These are phyloP conservation scores for Eupithecia abbreviata DNA, from an alignment of 2,888 invertebrate species.

Conservation along the genomic window DNA sequence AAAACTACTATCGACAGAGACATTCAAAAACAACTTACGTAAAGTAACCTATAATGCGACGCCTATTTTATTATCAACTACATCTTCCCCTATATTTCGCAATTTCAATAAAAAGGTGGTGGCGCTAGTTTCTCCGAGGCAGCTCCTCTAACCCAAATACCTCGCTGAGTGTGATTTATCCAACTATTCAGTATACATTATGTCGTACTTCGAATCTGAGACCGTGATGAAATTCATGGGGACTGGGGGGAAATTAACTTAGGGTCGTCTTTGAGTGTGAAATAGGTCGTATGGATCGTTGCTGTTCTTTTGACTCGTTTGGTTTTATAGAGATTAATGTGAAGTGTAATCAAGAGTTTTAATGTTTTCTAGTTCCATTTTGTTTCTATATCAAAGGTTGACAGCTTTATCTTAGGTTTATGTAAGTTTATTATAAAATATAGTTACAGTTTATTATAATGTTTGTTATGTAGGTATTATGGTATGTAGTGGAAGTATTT, in stretches of 20 bases:
- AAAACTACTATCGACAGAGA: no score
- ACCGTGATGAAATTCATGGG: constrained; percentile 51
- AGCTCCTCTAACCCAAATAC: not conserved
- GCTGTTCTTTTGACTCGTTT: not conserved
- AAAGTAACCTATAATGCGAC: not conserved
- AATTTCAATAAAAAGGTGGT: not conserved
- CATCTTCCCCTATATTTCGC: not conserved
- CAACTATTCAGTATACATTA: constrained; percentile 62
- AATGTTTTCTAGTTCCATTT: not conserved
- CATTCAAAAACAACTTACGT: no score
- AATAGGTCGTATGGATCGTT: not conserved
- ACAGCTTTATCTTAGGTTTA: no score
- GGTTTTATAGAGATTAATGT: not conserved
- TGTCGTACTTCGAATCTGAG: constrained; percentile 61
- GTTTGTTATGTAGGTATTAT: no score
- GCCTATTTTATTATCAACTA: not conserved
- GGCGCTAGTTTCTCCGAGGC: not conserved
- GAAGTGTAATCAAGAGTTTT: not conserved
- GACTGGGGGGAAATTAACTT: constrained; percentile 23
- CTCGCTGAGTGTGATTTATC: constrained; percentile 61
- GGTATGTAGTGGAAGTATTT: no score
- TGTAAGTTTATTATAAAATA: no score
- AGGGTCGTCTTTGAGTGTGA: not conserved
- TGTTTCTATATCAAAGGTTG: not conserved
- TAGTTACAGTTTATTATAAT: no score